Evolutionary conservation across 2,888 invertebrate genomes (phyloP).

Genomic region (Trachelus stipa): DNA sequence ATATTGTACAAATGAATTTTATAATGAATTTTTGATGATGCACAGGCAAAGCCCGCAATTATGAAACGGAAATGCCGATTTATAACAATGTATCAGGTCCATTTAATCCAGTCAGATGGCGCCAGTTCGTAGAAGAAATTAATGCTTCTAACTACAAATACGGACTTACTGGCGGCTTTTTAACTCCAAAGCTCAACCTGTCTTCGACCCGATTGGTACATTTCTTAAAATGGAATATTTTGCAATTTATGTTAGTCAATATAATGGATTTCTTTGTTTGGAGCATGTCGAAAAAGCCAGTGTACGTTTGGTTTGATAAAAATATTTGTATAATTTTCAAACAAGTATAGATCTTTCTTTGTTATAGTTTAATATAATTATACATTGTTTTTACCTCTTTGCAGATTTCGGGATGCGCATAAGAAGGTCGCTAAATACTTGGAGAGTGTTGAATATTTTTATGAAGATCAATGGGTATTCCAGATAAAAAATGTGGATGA

Average conservation of each 20-base stretch:
- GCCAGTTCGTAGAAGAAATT: not conserved
- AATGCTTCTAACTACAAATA: not conserved
- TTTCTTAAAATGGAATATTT: slow-evolving; percentile 36
- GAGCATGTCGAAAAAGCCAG: slow-evolving; percentile 66
- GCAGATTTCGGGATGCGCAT: slow-evolving; percentile 70
- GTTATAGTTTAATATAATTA: not conserved
- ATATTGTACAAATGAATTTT: too few species aligned
- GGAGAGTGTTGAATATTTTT: slow-evolving; percentile 69
- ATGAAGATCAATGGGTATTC: slow-evolving; percentile 69
- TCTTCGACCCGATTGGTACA: not conserved
- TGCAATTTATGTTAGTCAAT: slow-evolving; percentile 69
- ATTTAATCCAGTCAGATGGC: slow-evolving; percentile 76
- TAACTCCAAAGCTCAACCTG: not conserved
- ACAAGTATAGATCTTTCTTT: too few species aligned
- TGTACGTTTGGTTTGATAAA: slow-evolving; percentile 22
- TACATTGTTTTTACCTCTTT: slow-evolving; percentile 40
- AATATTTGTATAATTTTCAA: slow-evolving; percentile 3
- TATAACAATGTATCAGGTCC: slow-evolving; percentile 92
- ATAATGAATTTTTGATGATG: too few species aligned
- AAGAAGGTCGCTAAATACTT: slow-evolving; percentile 68
- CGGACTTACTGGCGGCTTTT: too few species aligned
- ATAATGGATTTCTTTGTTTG: slow-evolving; percentile 64
- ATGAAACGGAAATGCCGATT: slow-evolving; percentile 69
- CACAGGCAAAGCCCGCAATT: too few species aligned
- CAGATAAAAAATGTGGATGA: slow-evolving; percentile 60